Evolutionary conservation across 2,888 invertebrate genomes (phyloP), one percentile per base, ranked within the genome.

Genomic region (Podotricha telesiphe): DNA sequence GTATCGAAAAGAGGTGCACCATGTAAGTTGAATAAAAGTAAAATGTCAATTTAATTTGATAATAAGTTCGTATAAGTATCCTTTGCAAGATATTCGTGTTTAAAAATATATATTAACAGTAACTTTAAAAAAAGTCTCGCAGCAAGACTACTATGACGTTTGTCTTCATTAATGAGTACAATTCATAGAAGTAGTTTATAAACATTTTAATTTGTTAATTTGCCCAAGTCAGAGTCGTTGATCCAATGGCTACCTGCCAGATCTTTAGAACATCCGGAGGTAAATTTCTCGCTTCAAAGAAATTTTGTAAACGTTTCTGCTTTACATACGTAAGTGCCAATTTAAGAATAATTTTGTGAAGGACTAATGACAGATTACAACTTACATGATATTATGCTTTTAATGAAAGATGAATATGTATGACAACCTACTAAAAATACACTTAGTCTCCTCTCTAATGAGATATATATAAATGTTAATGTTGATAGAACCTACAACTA

Each of bases 181-280:
- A 19, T 42, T 42, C 40, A 42, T 58, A 42, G 58, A 42, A n/a
- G 40, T 56, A 20, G 40, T 56, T 13, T 15, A 42, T 42, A 48
- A 45, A 19, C 22, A 40, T 67, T 59, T 48, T 22, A 59, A 51
- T 61, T 68, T 34, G 45, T 65, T 50, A 42, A 67, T 65, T 22
- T 48, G 47, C 19, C 48, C 42, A 68, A 73, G 22, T 19, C 65
- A 55, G 62, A 71, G 74, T 73, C 70, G 71, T 71, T 74, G 74
- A 70, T 73, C 74, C 67, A 71, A 67, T 74, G 74, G 74, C 74
- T 19, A 62, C 15, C 10, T 73, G 74, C 74, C 73, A 74, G 71
- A 68, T 66, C 51, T 34, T 68, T 45, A 51, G 47, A 51, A 65
- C 64, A 70, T 68, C 65, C 62, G 69, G 65, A 69, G 65, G 65